Base-by-base conservation (phyloP, 2,888 invertebrate species). In the Cecidostiba fungosa region DNA sequence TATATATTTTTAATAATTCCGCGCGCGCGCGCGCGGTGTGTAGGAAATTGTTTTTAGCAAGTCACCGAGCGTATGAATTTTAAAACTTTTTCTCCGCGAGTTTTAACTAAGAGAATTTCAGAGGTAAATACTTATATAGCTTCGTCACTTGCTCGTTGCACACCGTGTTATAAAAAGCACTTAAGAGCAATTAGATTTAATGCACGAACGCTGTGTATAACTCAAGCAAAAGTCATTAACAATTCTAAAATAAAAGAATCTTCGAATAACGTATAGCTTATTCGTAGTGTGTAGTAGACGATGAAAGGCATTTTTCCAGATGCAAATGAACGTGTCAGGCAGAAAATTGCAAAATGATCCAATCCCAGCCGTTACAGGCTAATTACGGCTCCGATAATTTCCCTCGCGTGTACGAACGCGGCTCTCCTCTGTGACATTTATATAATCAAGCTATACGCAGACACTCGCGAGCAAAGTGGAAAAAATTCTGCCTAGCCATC, bases 311-410 rank as follows among this genome's bases (percentile, higher is more conserved):
- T 23, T n/a, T 76, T 76, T 82, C 19, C 50, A 6, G 50, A 10
- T 29, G 26, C 36, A 59, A 77, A 72, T 66, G 69, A 76, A 47
- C 54, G 69, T 29, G 54, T 69, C 80, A 43, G n/a, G 1, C 10
- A 1, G 29, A 59, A 79, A 76, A 76, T 84, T 76, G 70, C 76
- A 80, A 76, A 76, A 80, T 73, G 69, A 80, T 76, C 76, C 70
- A 70, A 69, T 76, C 50, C 69, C 54, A 43, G 12, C 2, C 29
- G 76, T n/a, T 19, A 54, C n/a, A 23, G 39, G 32, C 26, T 85
- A 85, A 85, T 80, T 80, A 47, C 3, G 47, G 19, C 32, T n/a
- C 62, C 29, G 66, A 73, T 47, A 72, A 77, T 77, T 72, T 73
- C n/a, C 50, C 43, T 76, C 6, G 54, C 76, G 73, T 43, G 76